Evolutionary conservation across 2,888 invertebrate species (phyloP).

Genomic region (Hypercompe scribonia): DNA sequence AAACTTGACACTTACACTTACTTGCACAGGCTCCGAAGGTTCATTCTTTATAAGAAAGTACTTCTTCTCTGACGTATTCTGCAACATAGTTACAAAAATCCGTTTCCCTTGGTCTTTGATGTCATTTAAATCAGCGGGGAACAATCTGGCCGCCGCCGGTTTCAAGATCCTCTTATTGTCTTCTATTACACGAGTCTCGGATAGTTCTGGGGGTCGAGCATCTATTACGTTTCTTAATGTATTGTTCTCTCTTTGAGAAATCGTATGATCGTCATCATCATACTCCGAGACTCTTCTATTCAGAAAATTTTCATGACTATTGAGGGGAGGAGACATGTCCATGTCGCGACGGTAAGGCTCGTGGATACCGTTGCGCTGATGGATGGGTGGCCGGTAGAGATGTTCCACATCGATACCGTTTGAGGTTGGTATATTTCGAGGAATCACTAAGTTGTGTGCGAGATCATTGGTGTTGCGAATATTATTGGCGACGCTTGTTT

Average conservation of each 20-base stretch:
- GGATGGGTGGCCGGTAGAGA: conserved; percentile 61
- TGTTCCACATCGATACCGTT: conserved; percentile 80
- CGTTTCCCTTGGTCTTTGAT: conserved; percentile 72
- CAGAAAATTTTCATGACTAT: conserved; percentile 75
- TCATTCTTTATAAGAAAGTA: conserved; percentile 89
- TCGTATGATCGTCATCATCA: conserved; percentile 75
- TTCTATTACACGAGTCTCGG: conserved; percentile 73
- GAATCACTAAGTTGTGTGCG: conserved; percentile 77
- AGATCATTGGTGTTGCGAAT: conserved; percentile 70
- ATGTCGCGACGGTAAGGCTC: conserved; percentile 70
- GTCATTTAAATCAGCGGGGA: conserved; percentile 74
- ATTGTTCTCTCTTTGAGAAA: conserved; percentile 66
- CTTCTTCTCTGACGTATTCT: conserved; percentile 86
- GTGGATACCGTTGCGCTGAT: conserved; percentile 75
- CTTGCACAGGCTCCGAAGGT: conserved; percentile 79
- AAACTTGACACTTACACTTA: conserved; percentile 59
- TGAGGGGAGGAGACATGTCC: conserved; percentile 69
- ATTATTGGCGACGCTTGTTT: conserved; percentile 69
- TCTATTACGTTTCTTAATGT: conserved; percentile 67
- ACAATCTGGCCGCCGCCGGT: conserved; percentile 77
- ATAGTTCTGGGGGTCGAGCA: conserved; percentile 65
- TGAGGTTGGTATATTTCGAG: conserved; percentile 64
- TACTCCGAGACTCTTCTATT: conserved; percentile 77
- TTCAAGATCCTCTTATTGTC: conserved; percentile 76
- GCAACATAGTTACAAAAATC: conserved; percentile 74